phyloP scores from a whole-genome alignment of 2,888 invertebrate species.

The Scrobipalpa costella region DNA sequence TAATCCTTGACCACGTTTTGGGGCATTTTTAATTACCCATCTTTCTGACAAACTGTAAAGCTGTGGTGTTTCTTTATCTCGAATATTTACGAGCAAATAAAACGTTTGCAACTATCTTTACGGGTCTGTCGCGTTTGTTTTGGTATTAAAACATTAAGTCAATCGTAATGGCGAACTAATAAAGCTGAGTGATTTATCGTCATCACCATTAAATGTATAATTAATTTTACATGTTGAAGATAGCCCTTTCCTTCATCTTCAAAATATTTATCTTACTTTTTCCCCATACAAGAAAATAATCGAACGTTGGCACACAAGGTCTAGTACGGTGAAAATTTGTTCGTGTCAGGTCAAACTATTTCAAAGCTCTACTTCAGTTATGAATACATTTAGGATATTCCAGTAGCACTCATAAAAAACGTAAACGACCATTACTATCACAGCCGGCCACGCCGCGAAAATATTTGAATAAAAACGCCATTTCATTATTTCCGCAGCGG shows the following conservation, averaged over 20 bases:
- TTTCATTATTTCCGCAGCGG: conserved; percentile 16
- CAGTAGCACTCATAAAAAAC: conserved; percentile 7
- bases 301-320: too few species aligned
- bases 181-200: conserved; percentile 4
- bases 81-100: conserved; percentile 42
- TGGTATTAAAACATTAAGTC: conserved; percentile 14
- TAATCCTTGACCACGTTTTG: conserved; percentile 28
- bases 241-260: not conserved
- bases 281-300: too few species aligned
- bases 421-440: conserved; percentile 8
- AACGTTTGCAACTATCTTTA: conserved; percentile 36
- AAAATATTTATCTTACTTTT: not conserved
- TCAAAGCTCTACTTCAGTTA: not conserved
- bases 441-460: conserved; percentile 7
- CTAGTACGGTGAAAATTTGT: too few species aligned
- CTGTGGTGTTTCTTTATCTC: conserved; percentile 40
- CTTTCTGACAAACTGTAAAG: conserved; percentile 44
- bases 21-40: conserved; percentile 42
- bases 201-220: not conserved
- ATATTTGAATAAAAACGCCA: conserved; percentile 21
- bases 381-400: conserved; percentile 6
- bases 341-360: too few species aligned
- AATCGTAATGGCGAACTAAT: not conserved
- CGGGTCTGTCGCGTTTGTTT: not conserved
- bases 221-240: too few species aligned